Conservation (phyloP, 1,140 invertebrate genomes). For the Magallana gigas region DNA sequence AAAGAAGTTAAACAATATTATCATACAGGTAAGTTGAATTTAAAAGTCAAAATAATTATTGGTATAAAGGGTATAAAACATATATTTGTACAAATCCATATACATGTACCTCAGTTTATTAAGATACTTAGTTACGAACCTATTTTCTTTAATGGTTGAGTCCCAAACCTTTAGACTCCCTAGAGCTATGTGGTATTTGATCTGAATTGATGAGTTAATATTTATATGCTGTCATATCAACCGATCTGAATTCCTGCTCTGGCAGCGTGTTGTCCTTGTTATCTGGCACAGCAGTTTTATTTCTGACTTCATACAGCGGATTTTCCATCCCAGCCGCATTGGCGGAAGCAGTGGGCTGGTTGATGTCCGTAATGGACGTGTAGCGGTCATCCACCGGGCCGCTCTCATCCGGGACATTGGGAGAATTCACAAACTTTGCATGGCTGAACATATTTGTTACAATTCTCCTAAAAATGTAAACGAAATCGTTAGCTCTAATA, state of each 20-base stretch:
- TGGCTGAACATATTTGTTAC: not conserved
- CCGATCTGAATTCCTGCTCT: not conserved
- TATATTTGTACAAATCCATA: too few species aligned
- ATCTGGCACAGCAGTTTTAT: not conserved
- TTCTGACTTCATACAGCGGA: not conserved
- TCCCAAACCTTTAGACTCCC: too few species aligned
- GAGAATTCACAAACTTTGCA: constrained; percentile 36
- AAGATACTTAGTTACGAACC: too few species aligned
- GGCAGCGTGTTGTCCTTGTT: not conserved
- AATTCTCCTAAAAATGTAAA: not conserved
- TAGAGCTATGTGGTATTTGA: too few species aligned
- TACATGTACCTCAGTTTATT: too few species aligned
- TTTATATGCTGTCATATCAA: constrained; percentile 12
- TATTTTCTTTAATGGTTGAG: too few species aligned
- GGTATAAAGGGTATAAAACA: too few species aligned
- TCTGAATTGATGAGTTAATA: not conserved
- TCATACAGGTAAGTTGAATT: too few species aligned
- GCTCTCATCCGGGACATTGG: constrained; percentile 12
- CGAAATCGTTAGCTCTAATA: too few species aligned
- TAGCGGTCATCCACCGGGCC: not conserved
- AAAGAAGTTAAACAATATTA: too few species aligned
- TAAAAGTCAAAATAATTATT: too few species aligned
- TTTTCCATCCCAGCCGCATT: constrained; percentile 16
- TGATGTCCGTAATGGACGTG: not conserved
- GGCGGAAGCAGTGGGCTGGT: not conserved